Base-by-base conservation (phyloP, 2,888 invertebrate species). In the Drymonia ruficornis region DNA sequence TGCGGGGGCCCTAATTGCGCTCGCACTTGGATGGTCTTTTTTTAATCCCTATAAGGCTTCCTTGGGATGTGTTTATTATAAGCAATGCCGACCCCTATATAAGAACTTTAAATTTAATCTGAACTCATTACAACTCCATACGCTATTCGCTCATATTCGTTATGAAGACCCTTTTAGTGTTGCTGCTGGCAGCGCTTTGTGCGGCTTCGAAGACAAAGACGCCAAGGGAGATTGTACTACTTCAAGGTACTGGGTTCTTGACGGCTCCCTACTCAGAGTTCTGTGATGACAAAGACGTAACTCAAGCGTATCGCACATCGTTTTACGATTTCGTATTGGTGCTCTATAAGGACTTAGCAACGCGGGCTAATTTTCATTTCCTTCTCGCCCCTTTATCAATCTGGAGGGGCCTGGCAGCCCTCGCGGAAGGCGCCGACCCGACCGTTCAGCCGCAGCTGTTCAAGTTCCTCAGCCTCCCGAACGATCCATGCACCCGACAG, bases 381-480 rank as follows among this genome's bases (percentile, higher is more conserved):
- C 56, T 65, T 2, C 54, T 6, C 23, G 58, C 68, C 1, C 46
- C 58, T n/a, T 15, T 18, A 18, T 63, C 69, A 0, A 45, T 56
- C 36, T 71, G 70, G 70, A 49, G 53, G 28, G 55, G 54, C 5
- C 43, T 70, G 16, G 59, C 70, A 0, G 68, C 68, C 0, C 48
- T 70, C 7, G 65, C 73, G 18, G 71, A 72, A 52, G 66, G 70
- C 0, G 43, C 65, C 0, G 59, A 67, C 12, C 60, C 60, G 2
- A 3, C 15, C 6, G 50, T 56, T 11, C 65, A 66, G 28, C 42
- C 63, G 6, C 61, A 72, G 48, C 43, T 76, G 4, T 63, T 70
- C 46, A 40, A 50, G n/a, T 15, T 74, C 12, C 58, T 77, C 7
- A 50, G 42, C 11, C 53, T 75, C 2, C 76, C 76, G 5, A 54